These are phyloP conservation scores for western clawed frog (Xenopus tropicalis) DNA, from an alignment of 2,113 vertebrate genomes.

Conservation along the genomic window UCB_Xtro_10.0 CM004443.2:188580001-188580500, in stretches of 20 bases:
- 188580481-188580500: constrained; percentile 89
- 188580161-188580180: too few relatives aligned
- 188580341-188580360: constrained; percentile 86
- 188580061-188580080: too few relatives aligned
- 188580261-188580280: constrained; percentile 91
- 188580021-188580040: too few relatives aligned
- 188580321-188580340: constrained; percentile 95
- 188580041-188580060: too few relatives aligned
- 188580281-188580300: constrained; percentile 88
- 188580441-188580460: constrained; percentile 87
- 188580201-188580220: constrained; percentile 85
- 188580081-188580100: too few relatives aligned
- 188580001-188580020: too few relatives aligned
- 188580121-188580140: too few relatives aligned
- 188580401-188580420: constrained; percentile 90
- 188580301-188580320: constrained; percentile 89
- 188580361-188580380: constrained; percentile 89
- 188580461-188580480: constrained; percentile 84
- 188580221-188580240: constrained; percentile 80
- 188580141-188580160: too few relatives aligned
- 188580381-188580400: constrained; percentile 92
- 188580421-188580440: constrained; percentile 84
- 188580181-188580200: constrained; percentile 52
- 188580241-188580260: constrained; percentile 88
- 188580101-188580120: too few relatives aligned